Evolutionary conservation across 2,888 invertebrate genomes (phyloP).

Genomic region (Branchipolynoe longqiensis): DNA sequence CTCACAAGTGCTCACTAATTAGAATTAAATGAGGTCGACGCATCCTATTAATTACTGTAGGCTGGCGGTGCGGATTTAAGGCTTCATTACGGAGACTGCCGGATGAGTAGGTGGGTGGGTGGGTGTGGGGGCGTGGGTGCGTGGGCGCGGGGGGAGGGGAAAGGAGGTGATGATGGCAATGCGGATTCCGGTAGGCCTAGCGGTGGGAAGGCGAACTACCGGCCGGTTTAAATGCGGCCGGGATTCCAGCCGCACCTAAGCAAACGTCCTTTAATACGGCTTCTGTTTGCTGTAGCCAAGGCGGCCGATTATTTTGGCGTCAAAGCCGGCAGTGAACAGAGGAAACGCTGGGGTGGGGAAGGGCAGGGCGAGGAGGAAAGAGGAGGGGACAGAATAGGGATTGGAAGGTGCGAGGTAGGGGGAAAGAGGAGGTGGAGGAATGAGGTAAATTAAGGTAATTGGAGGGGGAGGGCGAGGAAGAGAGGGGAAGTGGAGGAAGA

Average conservation of each 20-base stretch:
- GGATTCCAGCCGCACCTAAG: slow-evolving; percentile 5
- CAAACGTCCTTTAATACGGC: slow-evolving; percentile 38
- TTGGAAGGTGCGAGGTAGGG: background rate
- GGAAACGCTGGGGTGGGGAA: background rate
- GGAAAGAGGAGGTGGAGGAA: background rate
- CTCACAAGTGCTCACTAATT: no score
- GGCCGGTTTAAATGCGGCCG: slow-evolving; percentile 1
- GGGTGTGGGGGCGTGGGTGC: no score
- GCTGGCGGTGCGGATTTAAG: slow-evolving; percentile 38
- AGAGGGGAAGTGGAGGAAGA: background rate
- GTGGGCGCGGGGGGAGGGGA: background rate
- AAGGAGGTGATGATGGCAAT: background rate
- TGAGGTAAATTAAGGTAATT: background rate
- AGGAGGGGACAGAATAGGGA: background rate
- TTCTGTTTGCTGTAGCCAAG: slow-evolving; percentile 19
- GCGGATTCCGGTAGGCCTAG: slow-evolving; percentile 8
- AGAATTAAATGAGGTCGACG: slow-evolving; percentile 43
- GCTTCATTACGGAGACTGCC: slow-evolving; percentile 35
- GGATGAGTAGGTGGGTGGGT: slow-evolving; percentile 30
- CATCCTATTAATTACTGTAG: slow-evolving; percentile 54
- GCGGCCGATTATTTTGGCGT: slow-evolving; percentile 20
- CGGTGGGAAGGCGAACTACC: slow-evolving; percentile 4
- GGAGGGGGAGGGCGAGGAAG: background rate
- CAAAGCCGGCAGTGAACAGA: background rate
- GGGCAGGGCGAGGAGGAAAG: background rate